Evolutionary conservation across 2,113 vertebrate genomes (phyloP), one percentile per base, ranked within the genome.

Genomic region (Oncorhynchus clarkii): DNA sequence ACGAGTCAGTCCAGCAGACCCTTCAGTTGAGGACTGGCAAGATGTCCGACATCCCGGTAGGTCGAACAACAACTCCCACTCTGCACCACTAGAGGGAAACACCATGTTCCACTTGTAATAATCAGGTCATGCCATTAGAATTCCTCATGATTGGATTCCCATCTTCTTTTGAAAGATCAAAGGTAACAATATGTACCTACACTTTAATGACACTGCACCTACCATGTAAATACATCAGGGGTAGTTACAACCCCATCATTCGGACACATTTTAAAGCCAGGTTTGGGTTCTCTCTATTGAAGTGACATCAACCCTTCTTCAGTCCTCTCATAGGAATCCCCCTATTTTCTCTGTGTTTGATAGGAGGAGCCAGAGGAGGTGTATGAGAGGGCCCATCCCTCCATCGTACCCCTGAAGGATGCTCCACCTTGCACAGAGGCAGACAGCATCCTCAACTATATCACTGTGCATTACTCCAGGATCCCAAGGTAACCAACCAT

Each of bases 331-430:
- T 54, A 4, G 16, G 5, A 54, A 54, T 54, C 8, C 9, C 39
- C 9, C 9, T 45, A 16, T 62, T 9, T 24, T 62, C 2, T 62
- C 26, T 67, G 66, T 67, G 66, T 67, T 76, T 73, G 26, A 24
- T 11, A 94, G 93, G 93, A 94, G 72, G 92, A 94, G 74, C 86
- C 90, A 57, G 93, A 94, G 68, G 92, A 93, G n/a, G 73, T 88
- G 75, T 90, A 84, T 86, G 92, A 94, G 76, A 87, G 78, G 70
- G 74, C 78, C 48, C 90, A 94, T 64, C 93, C 93, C 0, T 76
- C 89, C 70, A 93, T 94, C 2, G 81, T 93, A 70, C 92, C 93
- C 48, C 82, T 94, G 67, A 90, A 90, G 49, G 93, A 94, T 34
- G 86, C 87, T 54, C 75, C 85, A 64, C 89, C 84, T 65, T 75